phyloP scores from a whole-genome alignment of 92 coral and sea anemone species.

The Parazoanthus darwini region DNA sequence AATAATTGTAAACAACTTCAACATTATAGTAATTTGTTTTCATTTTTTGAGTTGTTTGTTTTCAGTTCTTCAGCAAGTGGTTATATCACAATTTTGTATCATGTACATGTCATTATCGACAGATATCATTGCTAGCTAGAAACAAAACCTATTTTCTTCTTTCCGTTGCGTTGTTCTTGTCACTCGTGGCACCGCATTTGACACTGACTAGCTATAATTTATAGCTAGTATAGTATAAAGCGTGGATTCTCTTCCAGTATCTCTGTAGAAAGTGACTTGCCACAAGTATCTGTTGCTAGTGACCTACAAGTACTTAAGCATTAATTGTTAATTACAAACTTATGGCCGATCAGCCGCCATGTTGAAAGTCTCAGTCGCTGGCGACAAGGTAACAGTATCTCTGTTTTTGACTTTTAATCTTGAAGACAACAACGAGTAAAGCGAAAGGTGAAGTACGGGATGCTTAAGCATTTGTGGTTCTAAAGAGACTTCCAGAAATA shows the following conservation, averaged over 20 bases:
- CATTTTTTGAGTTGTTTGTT: constrained; percentile 14
- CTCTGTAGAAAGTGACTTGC: not conserved
- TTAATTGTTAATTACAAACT: constrained; percentile 19
- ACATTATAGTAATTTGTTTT: not conserved
- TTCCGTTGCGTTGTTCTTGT: not conserved
- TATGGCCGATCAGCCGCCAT: constrained; percentile 41
- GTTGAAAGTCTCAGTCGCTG: not conserved
- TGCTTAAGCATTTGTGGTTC: not conserved
- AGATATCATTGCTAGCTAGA: not conserved
- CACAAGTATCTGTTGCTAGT: constrained; percentile 40
- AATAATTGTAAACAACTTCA: not conserved
- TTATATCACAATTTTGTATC: not conserved
- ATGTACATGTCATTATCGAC: not conserved
- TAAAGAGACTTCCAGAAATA: too few relatives aligned
- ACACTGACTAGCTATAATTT: not conserved
- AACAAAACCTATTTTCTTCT: not conserved
- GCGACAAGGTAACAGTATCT: not conserved
- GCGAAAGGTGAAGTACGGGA: not conserved
- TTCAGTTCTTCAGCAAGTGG: constrained; percentile 23
- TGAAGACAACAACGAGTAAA: not conserved
- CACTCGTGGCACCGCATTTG: not conserved
- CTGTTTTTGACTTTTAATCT: too few relatives aligned
- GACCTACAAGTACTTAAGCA: constrained; percentile 17
- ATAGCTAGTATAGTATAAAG: too few relatives aligned
- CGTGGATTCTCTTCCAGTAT: too few relatives aligned